These are phyloP conservation scores for Nycticorax nycticorax DNA, from an alignment of 2,113 vertebrate species.

Conservation along the genomic window DNA sequence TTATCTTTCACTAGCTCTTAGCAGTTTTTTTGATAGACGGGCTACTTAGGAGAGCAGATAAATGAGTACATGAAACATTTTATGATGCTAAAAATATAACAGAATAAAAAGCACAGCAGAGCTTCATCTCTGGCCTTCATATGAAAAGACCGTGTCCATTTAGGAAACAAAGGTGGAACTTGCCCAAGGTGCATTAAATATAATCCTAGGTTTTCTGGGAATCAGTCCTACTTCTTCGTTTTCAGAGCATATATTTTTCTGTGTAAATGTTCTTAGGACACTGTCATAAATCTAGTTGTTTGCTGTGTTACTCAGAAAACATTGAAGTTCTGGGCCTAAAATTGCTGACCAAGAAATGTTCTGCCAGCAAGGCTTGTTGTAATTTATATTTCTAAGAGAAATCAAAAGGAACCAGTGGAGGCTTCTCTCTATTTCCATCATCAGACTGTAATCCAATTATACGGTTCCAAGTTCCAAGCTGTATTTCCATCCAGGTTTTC, in stretches of 20 bases:
- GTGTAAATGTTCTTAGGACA: neutral
- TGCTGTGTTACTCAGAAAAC: slow-evolving; percentile 4
- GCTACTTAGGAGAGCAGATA: slow-evolving; percentile 23
- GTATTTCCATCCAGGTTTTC: slow-evolving; percentile 52
- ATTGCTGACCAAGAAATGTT: slow-evolving; percentile 62
- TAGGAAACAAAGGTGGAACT: slow-evolving; percentile 37
- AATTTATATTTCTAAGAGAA: slow-evolving; percentile 56
- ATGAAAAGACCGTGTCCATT: neutral
- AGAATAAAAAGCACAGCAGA: neutral
- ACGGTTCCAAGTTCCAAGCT: slow-evolving; percentile 21
- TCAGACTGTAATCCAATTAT: slow-evolving; percentile 52
- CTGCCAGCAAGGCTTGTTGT: slow-evolving; percentile 50
- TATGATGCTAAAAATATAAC: neutral
- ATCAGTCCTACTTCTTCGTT: neutral
- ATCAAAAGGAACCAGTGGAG: slow-evolving; percentile 15
- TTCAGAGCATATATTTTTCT: slow-evolving; percentile 37
- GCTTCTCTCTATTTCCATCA: slow-evolving; percentile 55
- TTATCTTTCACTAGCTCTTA: neutral
- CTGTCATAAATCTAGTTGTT: slow-evolving; percentile 22
- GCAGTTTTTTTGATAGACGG: neutral
- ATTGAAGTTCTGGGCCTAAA: slow-evolving; percentile 49
- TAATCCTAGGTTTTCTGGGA: slow-evolving; percentile 41
- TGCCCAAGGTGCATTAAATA: slow-evolving; percentile 17
- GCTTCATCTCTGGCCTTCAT: neutral
- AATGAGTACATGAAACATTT: neutral